Percentiles rank a stretch among this genome's conserved stretches.
Conservation (phyloP, 2,797 vertebrate species). For the Brotogeris chrysoptera region DNA sequence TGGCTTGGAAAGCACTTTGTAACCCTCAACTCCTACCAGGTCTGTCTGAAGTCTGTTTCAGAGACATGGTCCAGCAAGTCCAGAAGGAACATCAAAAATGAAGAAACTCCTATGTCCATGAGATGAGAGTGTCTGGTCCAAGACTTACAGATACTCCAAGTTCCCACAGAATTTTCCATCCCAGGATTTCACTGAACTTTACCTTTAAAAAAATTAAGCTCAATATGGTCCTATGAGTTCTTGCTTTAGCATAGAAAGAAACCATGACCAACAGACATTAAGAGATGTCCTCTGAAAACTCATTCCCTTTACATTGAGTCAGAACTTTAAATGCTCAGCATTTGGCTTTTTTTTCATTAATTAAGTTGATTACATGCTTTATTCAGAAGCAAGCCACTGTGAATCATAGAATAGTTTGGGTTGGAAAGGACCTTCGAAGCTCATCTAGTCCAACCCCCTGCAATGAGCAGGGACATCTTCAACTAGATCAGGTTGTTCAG, state of each 20-base stretch:
- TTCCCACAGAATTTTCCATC: neutral
- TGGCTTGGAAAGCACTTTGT: neutral
- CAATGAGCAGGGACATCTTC: neutral
- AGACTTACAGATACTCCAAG: neutral
- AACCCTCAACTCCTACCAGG: neutral
- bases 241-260: neutral
- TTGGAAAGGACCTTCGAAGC: neutral
- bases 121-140: neutral
- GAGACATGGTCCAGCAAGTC: neutral
- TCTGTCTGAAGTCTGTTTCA: neutral
- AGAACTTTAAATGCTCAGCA: neutral
- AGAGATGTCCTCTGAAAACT: neutral
- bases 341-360: neutral
- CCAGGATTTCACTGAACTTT: neutral
- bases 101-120: neutral
- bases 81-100: neutral
- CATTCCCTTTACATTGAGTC: neutral
- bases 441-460: neutral
- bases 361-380: neutral
- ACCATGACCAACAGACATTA: accelerated
- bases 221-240: neutral
- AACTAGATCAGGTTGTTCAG: neutral
- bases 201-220: neutral
- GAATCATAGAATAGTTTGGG: neutral
- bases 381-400: neutral